Evolutionary conservation across 2,797 vertebrate species (phyloP).

Genomic region (Characodon lateralis): DNA sequence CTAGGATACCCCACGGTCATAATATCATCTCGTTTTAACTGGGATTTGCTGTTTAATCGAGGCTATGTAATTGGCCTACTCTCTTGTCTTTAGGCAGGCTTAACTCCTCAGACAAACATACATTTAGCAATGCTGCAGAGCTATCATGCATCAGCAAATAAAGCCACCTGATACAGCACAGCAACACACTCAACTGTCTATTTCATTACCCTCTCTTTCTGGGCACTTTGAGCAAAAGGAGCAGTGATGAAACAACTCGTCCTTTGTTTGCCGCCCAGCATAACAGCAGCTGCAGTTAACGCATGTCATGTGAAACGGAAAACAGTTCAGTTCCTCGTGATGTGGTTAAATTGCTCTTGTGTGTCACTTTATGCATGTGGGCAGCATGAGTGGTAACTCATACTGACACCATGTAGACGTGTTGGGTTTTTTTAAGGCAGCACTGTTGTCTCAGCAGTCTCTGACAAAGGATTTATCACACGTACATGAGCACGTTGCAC

Average conservation of each 20-base stretch:
- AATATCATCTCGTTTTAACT: conserved; percentile 77
- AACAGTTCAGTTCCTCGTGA: conserved; percentile 36
- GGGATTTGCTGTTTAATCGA: conserved; percentile 77
- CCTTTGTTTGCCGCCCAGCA: conserved; percentile 46
- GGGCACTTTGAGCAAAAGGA: background rate
- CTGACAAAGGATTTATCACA: conserved; percentile 56
- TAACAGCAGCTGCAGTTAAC: conserved; percentile 10
- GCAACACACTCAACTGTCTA: conserved; percentile 32
- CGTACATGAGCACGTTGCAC: conserved; percentile 30
- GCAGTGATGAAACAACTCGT: conserved; percentile 19
- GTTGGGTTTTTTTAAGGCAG: conserved; percentile 21
- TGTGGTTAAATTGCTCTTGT: background rate
- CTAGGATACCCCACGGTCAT: conserved; percentile 76
- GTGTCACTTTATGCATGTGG: conserved; percentile 48
- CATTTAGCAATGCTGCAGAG: conserved; percentile 45
- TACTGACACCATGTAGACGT: conserved; percentile 13
- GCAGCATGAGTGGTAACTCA: conserved; percentile 40
- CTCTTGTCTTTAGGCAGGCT: conserved; percentile 66
- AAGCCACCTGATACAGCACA: conserved; percentile 36
- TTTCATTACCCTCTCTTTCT: background rate
- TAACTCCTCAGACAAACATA: conserved; percentile 59
- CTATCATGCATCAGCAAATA: conserved; percentile 58
- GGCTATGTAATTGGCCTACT: conserved; percentile 73
- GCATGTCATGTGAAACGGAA: conserved; percentile 8
- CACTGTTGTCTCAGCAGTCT: conserved; percentile 38